These are phyloP conservation scores for Belonocnema kinseyi DNA, from an alignment of 1,140 invertebrate species.

Conservation along the genomic window DNA sequence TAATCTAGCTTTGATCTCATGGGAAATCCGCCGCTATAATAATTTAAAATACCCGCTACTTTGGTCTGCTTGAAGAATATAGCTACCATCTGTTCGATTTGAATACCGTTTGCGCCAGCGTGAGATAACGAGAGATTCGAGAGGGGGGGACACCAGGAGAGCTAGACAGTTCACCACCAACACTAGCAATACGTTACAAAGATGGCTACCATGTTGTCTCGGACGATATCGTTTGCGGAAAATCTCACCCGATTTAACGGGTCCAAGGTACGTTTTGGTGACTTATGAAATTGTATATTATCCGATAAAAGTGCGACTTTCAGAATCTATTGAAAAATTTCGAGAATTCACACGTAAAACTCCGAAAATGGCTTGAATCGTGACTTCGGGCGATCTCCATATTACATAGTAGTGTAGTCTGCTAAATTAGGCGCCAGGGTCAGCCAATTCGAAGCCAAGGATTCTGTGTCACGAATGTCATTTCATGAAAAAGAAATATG, in stretches of 20 bases:
- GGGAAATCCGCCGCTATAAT: too few species aligned
- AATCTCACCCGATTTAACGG: slow-evolving; percentile 79
- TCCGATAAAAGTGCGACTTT: background rate
- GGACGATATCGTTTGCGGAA: slow-evolving; percentile 80
- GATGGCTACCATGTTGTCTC: slow-evolving; percentile 83
- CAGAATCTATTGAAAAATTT: background rate
- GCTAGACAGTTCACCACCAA: too few species aligned
- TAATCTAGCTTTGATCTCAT: too few species aligned
- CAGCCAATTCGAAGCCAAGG: slow-evolving; percentile 51
- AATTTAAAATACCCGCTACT: too few species aligned
- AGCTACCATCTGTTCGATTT: too few species aligned
- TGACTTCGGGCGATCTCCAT: slow-evolving; percentile 62
- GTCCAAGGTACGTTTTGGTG: slow-evolving; percentile 77
- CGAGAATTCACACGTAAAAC: background rate
- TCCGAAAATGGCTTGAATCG: slow-evolving; percentile 37
- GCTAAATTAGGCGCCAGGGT: slow-evolving; percentile 75
- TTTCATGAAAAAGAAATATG: too few species aligned
- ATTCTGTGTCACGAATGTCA: too few species aligned
- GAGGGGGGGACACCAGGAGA: too few species aligned
- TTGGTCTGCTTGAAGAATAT: too few species aligned
- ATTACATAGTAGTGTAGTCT: slow-evolving; percentile 66
- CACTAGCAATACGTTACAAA: slow-evolving; percentile 61
- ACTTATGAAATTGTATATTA: background rate
- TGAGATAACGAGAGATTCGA: too few species aligned
- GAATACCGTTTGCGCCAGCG: too few species aligned